A percentile compares a stretch with the other conserved stretches of the same genome.
These are phyloP conservation scores for Epistrophe eligans DNA, from an alignment of 2,888 invertebrate genomes.

Conservation along the genomic window DNA sequence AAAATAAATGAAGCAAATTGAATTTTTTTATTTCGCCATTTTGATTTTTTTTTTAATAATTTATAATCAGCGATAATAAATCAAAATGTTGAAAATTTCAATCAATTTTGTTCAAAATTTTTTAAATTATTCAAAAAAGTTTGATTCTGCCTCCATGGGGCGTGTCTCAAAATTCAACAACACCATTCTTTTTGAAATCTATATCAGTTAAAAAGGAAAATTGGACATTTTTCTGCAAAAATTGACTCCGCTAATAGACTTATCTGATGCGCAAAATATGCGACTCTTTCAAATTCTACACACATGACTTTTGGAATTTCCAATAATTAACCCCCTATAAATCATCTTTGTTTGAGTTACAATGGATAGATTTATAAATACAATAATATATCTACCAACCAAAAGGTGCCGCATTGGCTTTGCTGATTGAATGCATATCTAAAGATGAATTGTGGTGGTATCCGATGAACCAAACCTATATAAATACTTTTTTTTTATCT, in stretches of 20 bases:
- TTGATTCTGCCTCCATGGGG: too few species aligned
- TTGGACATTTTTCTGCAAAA: neutral
- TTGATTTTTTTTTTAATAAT: too few species aligned
- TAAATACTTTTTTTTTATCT: constrained; percentile 35
- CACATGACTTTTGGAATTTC: neutral
- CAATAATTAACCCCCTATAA: constrained; percentile 1
- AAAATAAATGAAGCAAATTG: too few species aligned
- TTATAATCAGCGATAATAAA: too few species aligned
- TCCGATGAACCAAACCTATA: constrained; percentile 41
- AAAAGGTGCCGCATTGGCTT: constrained; percentile 58
- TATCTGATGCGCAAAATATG: neutral
- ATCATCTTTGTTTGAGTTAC: constrained; percentile 58
- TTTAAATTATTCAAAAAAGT: too few species aligned
- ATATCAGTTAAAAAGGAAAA: neutral
- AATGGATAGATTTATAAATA: constrained; percentile 6
- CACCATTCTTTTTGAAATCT: too few species aligned
- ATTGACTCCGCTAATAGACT: neutral
- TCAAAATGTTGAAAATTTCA: too few species aligned
- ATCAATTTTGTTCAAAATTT: too few species aligned
- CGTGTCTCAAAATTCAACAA: too few species aligned
- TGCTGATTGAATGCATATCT: constrained; percentile 72
- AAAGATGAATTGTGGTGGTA: constrained; percentile 45
- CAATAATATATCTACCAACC: constrained; percentile 7
- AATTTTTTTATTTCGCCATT: too few species aligned
- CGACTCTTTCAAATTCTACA: neutral